Base-by-base conservation (phyloP, 1,140 invertebrate species). In the Hyles euphorbiae region DNA sequence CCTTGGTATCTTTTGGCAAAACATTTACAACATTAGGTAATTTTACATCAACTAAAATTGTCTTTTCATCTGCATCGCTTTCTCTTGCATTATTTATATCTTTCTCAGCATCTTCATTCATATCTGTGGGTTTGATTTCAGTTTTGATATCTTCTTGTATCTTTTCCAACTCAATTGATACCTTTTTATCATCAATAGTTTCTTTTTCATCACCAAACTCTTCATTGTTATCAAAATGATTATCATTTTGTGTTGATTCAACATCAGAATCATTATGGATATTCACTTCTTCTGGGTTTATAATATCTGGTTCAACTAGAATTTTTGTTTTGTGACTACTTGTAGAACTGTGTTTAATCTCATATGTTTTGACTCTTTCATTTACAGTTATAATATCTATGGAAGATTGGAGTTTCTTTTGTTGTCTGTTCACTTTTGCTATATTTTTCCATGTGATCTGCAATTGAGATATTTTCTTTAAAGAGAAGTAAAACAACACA, bases 111-210 rank as follows among this genome's bases (percentile, higher is more conserved):
- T 40, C 2, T 5, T 40, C 36, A 40, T 40, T 40, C 8, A 40
- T 40, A 52, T 52, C 50, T 50, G 48, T 50, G 22, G 48, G 34
- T 32, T 32, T 22, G 8, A 50, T 5, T 32, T 50, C 48, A 32
- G 12, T 22, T 8, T 50, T 50, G 34, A 32, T 33, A 8, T 8
- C 34, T 22, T 50, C 48, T 32, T 6, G 34, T 50, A 50, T 22
- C 5, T 50, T 50, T 32, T 50, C 48, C 34, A 50, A 32, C 0
- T 50, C 5, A 32, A 32, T 22, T 22, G 22, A 22, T 3, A 32
- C 12, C 48, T 32, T 50, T 50, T 50, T 50, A 12, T 50, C 48
- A 50, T 50, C 12, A 32, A 50, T 50, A 50, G 34, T 22, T 34
- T 52, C 50, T 34, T 33, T 52, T n/a, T 10, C 32, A 52, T 52